Evolutionary conservation across 2,888 invertebrate species (phyloP).

Genomic region (Griposia aprilina): DNA sequence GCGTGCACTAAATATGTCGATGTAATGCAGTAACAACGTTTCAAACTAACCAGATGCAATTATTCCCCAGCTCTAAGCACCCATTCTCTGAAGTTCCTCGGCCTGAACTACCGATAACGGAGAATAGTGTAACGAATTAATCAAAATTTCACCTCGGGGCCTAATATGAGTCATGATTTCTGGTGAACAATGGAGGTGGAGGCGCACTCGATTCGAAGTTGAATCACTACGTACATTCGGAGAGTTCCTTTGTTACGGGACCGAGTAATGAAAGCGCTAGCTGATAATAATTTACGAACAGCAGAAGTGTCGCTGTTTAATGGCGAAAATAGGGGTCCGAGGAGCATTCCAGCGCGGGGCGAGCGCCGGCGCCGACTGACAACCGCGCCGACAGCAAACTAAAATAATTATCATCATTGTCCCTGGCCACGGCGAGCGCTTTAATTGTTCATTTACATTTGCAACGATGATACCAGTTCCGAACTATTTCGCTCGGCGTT

Average conservation of each 20-base stretch:
- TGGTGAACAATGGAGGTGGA: slow-evolving; percentile 85
- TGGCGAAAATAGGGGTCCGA: slow-evolving; percentile 86
- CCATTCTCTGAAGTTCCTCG: slow-evolving; percentile 83
- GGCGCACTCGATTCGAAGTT: slow-evolving; percentile 87
- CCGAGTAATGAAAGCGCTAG: slow-evolving; percentile 89
- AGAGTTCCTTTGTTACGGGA: slow-evolving; percentile 88
- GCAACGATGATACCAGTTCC: slow-evolving; percentile 90
- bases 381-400: slow-evolving; percentile 89
- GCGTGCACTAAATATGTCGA: slow-evolving; percentile 50
- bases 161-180: slow-evolving; percentile 88
- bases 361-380: slow-evolving; percentile 80
- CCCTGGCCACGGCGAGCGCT: slow-evolving; percentile 88
- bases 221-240: slow-evolving; percentile 87
- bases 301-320: slow-evolving; percentile 90
- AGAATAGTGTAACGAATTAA: slow-evolving; percentile 89
- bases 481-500: slow-evolving; percentile 88
- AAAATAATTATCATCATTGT: slow-evolving; percentile 91
- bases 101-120: slow-evolving; percentile 79
- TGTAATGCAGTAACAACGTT: slow-evolving; percentile 62
- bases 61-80: slow-evolving; percentile 74
- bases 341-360: slow-evolving; percentile 86
- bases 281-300: slow-evolving; percentile 90
- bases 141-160: slow-evolving; percentile 89
- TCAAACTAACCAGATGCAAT: slow-evolving; percentile 77
- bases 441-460: slow-evolving; percentile 91